These are phyloP conservation scores for Brachionus asplanchnoidis DNA, from an alignment of 1,140 invertebrate genomes.

Conservation along the genomic window DNA sequence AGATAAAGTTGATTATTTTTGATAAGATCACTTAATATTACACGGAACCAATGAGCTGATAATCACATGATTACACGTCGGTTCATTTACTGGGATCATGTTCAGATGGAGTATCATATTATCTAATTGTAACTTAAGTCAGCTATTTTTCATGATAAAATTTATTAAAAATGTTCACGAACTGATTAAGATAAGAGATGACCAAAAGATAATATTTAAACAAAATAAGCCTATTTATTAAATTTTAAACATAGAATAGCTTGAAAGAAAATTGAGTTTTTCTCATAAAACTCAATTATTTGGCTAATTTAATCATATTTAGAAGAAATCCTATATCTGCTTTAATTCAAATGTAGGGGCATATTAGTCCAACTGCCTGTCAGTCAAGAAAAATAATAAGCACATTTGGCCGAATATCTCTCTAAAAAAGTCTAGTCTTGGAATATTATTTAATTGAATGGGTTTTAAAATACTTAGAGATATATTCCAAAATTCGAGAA, in stretches of 20 bases:
- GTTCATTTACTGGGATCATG: not conserved
- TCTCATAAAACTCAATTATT: not conserved
- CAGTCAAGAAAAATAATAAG: not conserved
- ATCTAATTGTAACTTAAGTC: not conserved
- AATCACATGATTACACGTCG: not conserved
- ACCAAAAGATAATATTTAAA: not conserved
- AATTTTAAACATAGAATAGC: not conserved
- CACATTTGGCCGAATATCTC: not conserved
- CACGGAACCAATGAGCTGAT: not conserved
- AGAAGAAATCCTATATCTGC: not conserved
- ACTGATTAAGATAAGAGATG: not conserved
- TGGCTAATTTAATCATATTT: conserved; percentile 25
- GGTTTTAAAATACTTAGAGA: not conserved
- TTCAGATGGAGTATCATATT: not conserved
- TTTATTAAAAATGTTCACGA: not conserved
- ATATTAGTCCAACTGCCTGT: conserved; percentile 12
- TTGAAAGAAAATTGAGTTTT: not conserved
- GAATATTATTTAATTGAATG: conserved; percentile 5
- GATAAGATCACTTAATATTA: not conserved
- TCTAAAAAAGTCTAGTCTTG: not conserved
- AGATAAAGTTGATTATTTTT: not conserved
- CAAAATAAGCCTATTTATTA: not conserved
- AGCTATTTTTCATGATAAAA: not conserved
- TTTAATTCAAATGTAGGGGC: not conserved
- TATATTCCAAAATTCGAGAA: not conserved